These are phyloP conservation scores for Ceratothoa steindachneri DNA, from an alignment of 2,888 invertebrate genomes.

Conservation along the genomic window DNA sequence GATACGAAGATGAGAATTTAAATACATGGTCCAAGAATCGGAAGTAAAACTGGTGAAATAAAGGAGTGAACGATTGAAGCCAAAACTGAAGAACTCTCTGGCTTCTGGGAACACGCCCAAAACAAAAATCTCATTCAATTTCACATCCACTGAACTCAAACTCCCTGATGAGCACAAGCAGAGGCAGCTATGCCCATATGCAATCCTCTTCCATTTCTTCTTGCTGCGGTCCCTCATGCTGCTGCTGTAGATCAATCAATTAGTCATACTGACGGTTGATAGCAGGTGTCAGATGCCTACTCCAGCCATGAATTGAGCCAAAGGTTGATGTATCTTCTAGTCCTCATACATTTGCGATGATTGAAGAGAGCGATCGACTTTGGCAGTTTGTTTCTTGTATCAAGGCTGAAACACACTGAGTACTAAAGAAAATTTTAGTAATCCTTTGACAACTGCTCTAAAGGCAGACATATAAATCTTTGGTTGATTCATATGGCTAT, in stretches of 20 bases:
- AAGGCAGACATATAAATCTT: background rate
- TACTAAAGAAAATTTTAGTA: slow-evolving; percentile 12
- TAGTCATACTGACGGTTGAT: background rate
- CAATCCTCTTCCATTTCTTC: background rate
- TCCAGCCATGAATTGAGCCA: background rate
- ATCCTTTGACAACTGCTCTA: background rate
- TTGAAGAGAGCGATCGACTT: no score
- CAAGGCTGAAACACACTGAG: slow-evolving; percentile 11
- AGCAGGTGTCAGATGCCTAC: no score
- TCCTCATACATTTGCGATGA: background rate
- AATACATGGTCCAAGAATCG: background rate
- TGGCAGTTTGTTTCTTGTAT: background rate
- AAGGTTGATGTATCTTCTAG: background rate
- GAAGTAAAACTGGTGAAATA: background rate
- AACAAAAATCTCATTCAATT: background rate
- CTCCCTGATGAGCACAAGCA: background rate
- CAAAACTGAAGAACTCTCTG: background rate
- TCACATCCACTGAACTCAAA: background rate
- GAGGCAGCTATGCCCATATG: background rate
- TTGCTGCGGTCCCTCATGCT: no score
- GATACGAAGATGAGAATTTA: background rate
- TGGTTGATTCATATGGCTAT: background rate
- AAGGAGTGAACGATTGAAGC: background rate
- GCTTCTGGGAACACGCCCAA: background rate
- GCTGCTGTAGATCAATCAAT: no score